phyloP scores from a whole-genome alignment of 2,113 vertebrate species.

The Aix galericulata region DNA sequence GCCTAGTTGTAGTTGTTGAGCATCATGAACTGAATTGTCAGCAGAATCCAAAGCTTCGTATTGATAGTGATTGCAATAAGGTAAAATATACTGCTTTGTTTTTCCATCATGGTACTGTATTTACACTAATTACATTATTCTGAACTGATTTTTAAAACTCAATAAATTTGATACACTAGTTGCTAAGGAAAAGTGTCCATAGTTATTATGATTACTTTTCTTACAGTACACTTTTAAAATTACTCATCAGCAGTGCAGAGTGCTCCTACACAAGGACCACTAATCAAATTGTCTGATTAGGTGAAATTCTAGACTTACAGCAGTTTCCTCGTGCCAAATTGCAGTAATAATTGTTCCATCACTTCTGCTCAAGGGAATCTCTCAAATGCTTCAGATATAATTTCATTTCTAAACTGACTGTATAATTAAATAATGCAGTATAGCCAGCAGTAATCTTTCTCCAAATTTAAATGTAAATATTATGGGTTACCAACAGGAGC shows the following conservation, averaged over 20 bases:
- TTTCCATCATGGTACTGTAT: neutral
- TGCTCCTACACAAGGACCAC: neutral
- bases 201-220: slow-evolving; percentile 10
- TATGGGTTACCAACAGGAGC: neutral
- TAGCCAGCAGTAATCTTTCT: slow-evolving; percentile 32
- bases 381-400: slow-evolving; percentile 42
- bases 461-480: slow-evolving; percentile 51
- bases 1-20: neutral
- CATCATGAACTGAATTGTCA: neutral
- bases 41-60: neutral
- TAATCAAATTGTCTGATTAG: slow-evolving; percentile 55
- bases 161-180: neutral
- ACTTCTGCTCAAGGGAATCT: slow-evolving; percentile 43
- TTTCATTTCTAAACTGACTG: slow-evolving; percentile 53
- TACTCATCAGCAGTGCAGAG: neutral
- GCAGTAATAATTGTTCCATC: slow-evolving; percentile 37
- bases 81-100: neutral
- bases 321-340: slow-evolving; percentile 35
- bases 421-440: slow-evolving; percentile 57
- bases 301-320: slow-evolving; percentile 54
- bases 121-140: slow-evolving; percentile 17
- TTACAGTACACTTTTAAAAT: slow-evolving; percentile 28
- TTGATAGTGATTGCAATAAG: neutral
- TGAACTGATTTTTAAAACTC: slow-evolving; percentile 14
- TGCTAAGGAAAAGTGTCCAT: neutral